Conservation (phyloP, 2,113 vertebrate genomes). For the Raja brachyura region DNA sequence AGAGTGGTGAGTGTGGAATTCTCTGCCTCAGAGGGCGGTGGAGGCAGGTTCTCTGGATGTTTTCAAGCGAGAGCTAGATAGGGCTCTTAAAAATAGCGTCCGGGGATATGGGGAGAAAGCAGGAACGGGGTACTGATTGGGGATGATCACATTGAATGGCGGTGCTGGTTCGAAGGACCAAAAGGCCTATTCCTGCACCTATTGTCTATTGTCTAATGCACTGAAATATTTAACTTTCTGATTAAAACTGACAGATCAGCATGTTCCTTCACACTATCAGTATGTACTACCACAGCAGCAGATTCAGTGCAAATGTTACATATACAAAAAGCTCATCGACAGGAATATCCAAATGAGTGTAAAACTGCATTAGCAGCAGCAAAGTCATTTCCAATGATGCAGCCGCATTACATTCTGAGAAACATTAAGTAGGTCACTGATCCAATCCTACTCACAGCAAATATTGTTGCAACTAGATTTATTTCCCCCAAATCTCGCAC, state of each 20-base stretch:
- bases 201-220: no score
- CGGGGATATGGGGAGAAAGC: no score
- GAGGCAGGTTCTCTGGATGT: no score
- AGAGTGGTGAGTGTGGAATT: no score
- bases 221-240: neutral
- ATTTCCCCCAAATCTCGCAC: neutral
- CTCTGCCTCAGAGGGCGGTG: no score
- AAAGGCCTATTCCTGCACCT: no score
- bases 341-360: neutral
- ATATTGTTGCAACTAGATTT: neutral
- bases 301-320: neutral
- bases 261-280: neutral
- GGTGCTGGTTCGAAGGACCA: no score
- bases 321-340: neutral
- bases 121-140: no score
- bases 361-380: neutral
- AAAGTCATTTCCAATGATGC: neutral
- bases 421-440: neutral
- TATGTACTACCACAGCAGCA: neutral
- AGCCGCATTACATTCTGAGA: neutral
- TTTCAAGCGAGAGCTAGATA: no score
- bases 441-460: neutral
- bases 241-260: neutral
- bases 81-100: no score
- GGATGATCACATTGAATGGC: no score